A percentile compares a stretch with the other conserved stretches of the same genome.
phyloP scores from a whole-genome alignment of 2,113 vertebrate species.

The Ctenomys sociabilis region DNA sequence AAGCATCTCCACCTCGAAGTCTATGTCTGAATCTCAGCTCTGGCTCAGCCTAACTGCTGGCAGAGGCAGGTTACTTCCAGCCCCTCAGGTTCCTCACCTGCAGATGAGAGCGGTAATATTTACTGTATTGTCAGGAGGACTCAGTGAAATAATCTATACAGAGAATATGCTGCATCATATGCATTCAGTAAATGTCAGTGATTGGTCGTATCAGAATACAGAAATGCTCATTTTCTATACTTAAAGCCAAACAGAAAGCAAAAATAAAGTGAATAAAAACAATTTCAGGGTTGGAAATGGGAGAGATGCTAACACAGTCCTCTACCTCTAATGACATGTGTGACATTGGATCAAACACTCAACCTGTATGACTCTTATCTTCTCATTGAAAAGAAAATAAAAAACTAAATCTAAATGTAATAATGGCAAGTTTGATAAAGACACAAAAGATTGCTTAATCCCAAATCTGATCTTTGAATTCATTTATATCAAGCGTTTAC shows the following conservation, averaged over 20 bases:
- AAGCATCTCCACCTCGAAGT: background rate
- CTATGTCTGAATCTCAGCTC: background rate
- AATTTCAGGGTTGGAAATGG: background rate
- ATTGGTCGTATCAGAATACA: background rate
- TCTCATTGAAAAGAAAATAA: background rate
- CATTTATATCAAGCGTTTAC: background rate
- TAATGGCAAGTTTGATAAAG: slow-evolving; percentile 8
- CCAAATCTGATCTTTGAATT: background rate
- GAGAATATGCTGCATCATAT: background rate
- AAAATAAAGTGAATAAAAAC: background rate
- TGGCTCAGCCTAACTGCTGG: background rate
- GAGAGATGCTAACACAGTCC: background rate
- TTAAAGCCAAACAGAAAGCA: background rate
- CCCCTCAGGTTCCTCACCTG: slow-evolving; percentile 16
- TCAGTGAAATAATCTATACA: background rate
- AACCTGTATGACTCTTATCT: background rate
- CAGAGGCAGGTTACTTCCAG: slow-evolving; percentile 3
- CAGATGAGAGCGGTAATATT: background rate
- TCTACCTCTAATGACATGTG: background rate
- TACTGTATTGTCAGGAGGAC: background rate
- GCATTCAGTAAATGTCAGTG: background rate
- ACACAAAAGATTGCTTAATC: background rate
- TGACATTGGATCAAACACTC: slow-evolving; percentile 12
- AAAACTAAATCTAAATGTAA: background rate
- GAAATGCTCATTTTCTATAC: background rate